A percentile compares a stretch with the other conserved stretches of the same genome.
Evolutionary conservation across 1,140 invertebrate genomes (phyloP).

Genomic region (Limonius californicus): DNA sequence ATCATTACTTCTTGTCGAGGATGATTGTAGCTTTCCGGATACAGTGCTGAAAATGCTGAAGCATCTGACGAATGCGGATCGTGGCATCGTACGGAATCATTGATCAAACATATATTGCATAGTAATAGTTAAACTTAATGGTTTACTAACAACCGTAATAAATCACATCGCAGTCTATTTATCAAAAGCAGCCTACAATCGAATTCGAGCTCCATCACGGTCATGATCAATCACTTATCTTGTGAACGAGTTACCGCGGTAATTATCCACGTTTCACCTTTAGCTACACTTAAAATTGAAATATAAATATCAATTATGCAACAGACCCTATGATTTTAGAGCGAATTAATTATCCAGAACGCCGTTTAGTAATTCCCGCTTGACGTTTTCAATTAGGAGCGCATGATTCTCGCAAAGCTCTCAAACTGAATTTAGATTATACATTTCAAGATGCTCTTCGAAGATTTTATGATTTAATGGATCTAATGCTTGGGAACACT

Average conservation of each 20-base stretch:
- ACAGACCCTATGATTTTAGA: constrained; percentile 11
- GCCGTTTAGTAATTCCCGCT: constrained; percentile 7
- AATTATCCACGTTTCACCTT: constrained; percentile 14
- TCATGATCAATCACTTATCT: background rate
- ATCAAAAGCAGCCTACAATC: constrained; percentile 13
- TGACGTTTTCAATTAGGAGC: constrained; percentile 12
- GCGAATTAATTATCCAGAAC: constrained; percentile 7
- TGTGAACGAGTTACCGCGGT: background rate
- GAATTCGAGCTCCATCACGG: background rate
- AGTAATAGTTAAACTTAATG: constrained; percentile 11
- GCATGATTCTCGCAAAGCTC: constrained; percentile 7
- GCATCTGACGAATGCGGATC: background rate
- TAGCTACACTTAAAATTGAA: constrained; percentile 13
- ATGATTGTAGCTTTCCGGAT: too few species aligned
- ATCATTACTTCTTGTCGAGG: too few species aligned
- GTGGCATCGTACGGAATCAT: background rate
- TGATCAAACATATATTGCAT: constrained; percentile 13
- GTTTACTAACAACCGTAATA: constrained; percentile 12
- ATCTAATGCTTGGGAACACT: background rate
- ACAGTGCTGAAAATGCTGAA: too few species aligned
- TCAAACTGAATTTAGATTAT: background rate
- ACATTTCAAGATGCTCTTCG: background rate
- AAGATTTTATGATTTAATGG: background rate
- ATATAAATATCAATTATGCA: constrained; percentile 18
- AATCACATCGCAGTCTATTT: constrained; percentile 10